Evolutionary conservation across 2,113 vertebrate genomes (phyloP).

Genomic region (Mobula birostris): DNA sequence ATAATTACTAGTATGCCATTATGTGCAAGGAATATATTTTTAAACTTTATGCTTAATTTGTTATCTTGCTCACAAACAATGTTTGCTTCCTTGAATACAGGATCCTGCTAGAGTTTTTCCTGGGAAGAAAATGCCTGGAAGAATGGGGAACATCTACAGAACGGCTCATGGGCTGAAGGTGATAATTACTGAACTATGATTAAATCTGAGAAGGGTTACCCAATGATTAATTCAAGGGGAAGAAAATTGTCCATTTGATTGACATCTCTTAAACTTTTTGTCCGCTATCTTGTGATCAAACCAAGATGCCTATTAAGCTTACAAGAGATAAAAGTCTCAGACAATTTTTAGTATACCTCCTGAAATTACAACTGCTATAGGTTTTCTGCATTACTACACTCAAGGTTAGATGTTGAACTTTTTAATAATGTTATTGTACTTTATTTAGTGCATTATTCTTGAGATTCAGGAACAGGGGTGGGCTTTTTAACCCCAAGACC

Average conservation of each 20-base stretch:
- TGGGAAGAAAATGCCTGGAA: conserved; percentile 91
- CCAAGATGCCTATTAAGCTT: not conserved
- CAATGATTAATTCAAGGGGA: not conserved
- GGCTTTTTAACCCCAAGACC: too few species aligned
- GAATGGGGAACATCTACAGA: conserved; percentile 73
- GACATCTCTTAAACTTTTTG: not conserved
- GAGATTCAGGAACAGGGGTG: not conserved
- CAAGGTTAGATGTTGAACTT: not conserved
- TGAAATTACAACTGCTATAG: not conserved
- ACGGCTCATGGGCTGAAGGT: conserved; percentile 80
- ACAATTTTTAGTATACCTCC: not conserved
- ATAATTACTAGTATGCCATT: not conserved
- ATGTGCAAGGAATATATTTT: not conserved
- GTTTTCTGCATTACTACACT: not conserved
- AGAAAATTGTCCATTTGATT: not conserved
- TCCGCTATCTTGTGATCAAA: not conserved
- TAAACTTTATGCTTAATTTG: not conserved
- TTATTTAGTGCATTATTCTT: not conserved
- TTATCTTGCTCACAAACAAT: not conserved
- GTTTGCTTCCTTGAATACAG: conserved; percentile 52
- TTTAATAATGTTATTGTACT: not conserved
- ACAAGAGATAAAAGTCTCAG: not conserved
- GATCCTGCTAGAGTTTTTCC: conserved; percentile 79
- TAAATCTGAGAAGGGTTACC: not conserved
- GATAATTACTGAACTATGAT: conserved; percentile 40